A percentile compares a stretch with the other conserved stretches of the same genome.
phyloP scores from a whole-genome alignment of 2,888 invertebrate species.

The Melieria picta region DNA sequence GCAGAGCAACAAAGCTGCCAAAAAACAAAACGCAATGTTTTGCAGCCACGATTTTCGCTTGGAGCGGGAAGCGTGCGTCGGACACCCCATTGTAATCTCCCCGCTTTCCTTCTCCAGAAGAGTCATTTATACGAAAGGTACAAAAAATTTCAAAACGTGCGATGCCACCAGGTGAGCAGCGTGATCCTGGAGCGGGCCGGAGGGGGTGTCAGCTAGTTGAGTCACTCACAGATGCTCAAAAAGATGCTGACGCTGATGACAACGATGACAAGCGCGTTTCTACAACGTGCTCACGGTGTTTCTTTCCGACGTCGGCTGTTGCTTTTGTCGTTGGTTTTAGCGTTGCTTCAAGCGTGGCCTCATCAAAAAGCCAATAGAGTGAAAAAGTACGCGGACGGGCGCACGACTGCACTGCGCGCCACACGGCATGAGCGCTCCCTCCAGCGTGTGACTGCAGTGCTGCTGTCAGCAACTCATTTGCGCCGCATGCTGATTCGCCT shows the following conservation, averaged over 20 bases:
- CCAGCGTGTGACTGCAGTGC: background rate
- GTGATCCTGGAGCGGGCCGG: background rate
- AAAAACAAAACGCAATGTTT: background rate
- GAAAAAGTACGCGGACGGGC: background rate
- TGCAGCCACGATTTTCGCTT: constrained; percentile 12
- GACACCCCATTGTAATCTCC: too few relatives aligned
- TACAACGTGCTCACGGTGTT: constrained; percentile 1
- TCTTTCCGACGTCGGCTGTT: background rate
- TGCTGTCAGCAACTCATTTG: constrained; percentile 3
- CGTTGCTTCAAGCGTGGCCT: constrained; percentile 2
- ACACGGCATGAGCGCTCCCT: constrained; percentile 3
- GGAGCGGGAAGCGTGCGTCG: too few relatives aligned
- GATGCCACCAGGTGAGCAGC: background rate
- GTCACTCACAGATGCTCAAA: background rate
- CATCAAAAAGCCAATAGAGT: constrained; percentile 24
- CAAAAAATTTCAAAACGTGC: too few relatives aligned
- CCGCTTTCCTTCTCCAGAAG: too few relatives aligned
- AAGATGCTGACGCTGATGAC: background rate
- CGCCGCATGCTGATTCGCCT: constrained; percentile 15
- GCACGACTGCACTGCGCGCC: constrained; percentile 4
- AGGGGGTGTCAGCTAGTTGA: background rate
- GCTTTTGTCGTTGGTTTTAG: background rate
- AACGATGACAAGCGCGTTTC: constrained; percentile 3
- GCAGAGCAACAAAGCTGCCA: background rate
- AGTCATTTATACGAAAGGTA: too few relatives aligned